These are phyloP conservation scores for Drosophila varians DNA, from an alignment of 1,140 invertebrate species.

Conservation along the genomic window DNA sequence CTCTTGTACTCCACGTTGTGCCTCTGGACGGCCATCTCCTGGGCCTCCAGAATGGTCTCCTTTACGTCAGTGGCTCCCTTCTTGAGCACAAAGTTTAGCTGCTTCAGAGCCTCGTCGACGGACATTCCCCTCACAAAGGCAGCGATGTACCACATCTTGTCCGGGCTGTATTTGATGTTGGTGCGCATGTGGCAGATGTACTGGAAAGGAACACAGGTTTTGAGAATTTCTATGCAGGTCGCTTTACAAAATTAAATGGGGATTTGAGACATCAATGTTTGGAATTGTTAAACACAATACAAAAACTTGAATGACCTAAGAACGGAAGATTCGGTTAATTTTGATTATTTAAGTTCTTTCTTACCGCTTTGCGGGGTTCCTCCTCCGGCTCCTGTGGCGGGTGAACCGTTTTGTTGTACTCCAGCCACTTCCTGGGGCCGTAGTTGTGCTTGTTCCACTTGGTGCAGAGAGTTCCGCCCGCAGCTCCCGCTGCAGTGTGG, in stretches of 20 bases:
- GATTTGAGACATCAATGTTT: too few species aligned
- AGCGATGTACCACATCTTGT: conserved; percentile 97
- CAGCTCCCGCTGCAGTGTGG: conserved; percentile 56
- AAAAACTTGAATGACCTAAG: too few species aligned
- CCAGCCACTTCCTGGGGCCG: conserved; percentile 85
- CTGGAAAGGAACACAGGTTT: conserved; percentile 85
- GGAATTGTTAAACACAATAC: too few species aligned
- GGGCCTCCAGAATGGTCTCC: conserved; percentile 94
- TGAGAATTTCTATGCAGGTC: too few species aligned
- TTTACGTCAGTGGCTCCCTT: conserved; percentile 93
- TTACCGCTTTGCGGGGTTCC: conserved; percentile 91
- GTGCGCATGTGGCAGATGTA: conserved; percentile 92
- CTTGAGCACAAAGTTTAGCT: conserved; percentile 91
- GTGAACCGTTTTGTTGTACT: conserved; percentile 90
- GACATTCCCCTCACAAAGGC: conserved; percentile 94
- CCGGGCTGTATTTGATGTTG: conserved; percentile 95
- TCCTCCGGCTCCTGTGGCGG: conserved; percentile 91
- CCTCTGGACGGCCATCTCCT: conserved; percentile 92
- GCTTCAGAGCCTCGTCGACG: conserved; percentile 96
- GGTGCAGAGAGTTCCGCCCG: conserved; percentile 34
- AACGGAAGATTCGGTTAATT: too few species aligned
- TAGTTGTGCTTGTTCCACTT: conserved; percentile 77
- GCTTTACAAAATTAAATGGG: too few species aligned
- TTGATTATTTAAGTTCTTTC: conserved; percentile 52
- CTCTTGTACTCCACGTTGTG: conserved; percentile 98